phyloP scores from a whole-genome alignment of 2,113 vertebrate genomes.

The Plecotus auritus region DNA sequence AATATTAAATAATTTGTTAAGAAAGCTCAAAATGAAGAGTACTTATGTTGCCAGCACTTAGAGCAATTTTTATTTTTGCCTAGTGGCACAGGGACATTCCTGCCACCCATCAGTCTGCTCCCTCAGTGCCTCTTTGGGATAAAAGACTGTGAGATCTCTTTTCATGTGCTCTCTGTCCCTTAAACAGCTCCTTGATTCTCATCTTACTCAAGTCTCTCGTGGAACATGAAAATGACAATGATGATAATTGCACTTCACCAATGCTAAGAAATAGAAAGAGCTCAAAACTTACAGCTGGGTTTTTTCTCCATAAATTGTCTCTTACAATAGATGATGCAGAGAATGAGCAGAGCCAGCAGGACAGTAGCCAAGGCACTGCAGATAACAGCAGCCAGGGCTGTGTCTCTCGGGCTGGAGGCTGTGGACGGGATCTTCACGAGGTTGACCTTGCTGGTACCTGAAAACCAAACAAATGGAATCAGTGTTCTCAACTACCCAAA shows the following conservation, averaged over 20 bases:
- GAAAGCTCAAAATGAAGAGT: neutral
- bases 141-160: too few species aligned
- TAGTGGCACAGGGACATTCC: fast-evolving
- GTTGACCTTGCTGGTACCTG: conserved; percentile 94
- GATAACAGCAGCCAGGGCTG: conserved; percentile 94
- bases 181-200: neutral
- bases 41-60: neutral
- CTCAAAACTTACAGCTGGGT: conserved; percentile 86
- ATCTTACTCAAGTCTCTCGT: neutral
- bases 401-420: conserved; percentile 92
- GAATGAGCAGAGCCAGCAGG: conserved; percentile 92
- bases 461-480: neutral
- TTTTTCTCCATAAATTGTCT: conserved; percentile 98
- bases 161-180: neutral
- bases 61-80: neutral
- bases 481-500: fast-evolving
- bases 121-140: neutral
- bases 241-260: neutral
- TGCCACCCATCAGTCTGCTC: neutral
- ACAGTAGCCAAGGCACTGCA: conserved; percentile 95
- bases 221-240: fast-evolving
- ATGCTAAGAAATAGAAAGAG: neutral
- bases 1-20: neutral
- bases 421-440: conserved; percentile 91
- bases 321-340: conserved; percentile 98